These are phyloP conservation scores for Montipora cactus DNA, from an alignment of 64 coral and sea anemone genomes.

Conservation along the genomic window DNA sequence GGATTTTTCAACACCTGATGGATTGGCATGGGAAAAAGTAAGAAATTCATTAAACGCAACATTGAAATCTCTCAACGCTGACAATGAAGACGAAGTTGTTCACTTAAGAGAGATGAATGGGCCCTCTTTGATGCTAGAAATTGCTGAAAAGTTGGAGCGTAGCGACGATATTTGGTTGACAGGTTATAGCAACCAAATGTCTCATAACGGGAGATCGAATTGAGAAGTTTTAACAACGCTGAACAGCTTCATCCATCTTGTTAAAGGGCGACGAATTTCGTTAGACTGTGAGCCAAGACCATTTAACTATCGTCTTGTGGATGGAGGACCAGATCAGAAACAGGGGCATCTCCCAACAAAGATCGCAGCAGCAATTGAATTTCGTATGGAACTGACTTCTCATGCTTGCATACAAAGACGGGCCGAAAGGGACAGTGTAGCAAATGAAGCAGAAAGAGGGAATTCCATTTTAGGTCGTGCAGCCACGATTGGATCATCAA, in stretches of 20 bases:
- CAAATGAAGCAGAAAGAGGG: slow-evolving; percentile 72
- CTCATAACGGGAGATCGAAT: neutral
- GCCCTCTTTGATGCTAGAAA: slow-evolving; percentile 38
- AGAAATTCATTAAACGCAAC: neutral
- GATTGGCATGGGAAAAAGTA: neutral
- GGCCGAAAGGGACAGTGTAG: slow-evolving; percentile 54
- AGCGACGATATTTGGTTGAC: slow-evolving; percentile 1
- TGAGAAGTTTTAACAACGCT: neutral
- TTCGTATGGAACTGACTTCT: slow-evolving; percentile 3
- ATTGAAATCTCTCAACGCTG: neutral
- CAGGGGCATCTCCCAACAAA: slow-evolving; percentile 38
- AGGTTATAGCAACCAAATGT: neutral
- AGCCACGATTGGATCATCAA: slow-evolving; percentile 30
- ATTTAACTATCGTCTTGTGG: slow-evolving; percentile 43
- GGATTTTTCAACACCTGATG: neutral
- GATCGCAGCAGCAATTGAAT: slow-evolving; percentile 30
- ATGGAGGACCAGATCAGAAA: slow-evolving; percentile 37
- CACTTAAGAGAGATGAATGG: slow-evolving; percentile 34
- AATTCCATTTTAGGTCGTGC: slow-evolving; percentile 42
- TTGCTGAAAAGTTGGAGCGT: slow-evolving; percentile 11
- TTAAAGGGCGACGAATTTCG: neutral
- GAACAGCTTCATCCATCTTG: neutral
- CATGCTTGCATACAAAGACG: slow-evolving; percentile 61
- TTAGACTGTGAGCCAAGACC: slow-evolving; percentile 21
- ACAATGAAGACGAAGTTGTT: neutral